A percentile compares a stretch with the other conserved stretches of the same genome.
Conservation (phyloP, 1,140 invertebrate species). For the Drosophila insularis region DNA sequence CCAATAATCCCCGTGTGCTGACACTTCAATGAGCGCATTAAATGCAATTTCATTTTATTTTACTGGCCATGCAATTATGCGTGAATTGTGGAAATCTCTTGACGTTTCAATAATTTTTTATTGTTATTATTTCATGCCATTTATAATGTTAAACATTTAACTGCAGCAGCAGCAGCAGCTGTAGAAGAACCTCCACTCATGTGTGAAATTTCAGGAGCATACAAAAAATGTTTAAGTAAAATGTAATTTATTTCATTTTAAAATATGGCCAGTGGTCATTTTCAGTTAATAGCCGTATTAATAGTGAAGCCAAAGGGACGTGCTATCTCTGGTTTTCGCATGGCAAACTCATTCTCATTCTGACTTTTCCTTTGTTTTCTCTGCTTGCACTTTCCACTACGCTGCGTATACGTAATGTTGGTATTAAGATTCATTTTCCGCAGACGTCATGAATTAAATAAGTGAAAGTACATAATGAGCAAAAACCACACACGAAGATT, state of each 20-base stretch:
- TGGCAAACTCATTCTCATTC: too few species aligned
- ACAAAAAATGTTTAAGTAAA: background rate
- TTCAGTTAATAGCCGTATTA: slow-evolving; percentile 10
- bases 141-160: slow-evolving; percentile 34
- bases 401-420: slow-evolving; percentile 40
- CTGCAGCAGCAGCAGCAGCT: background rate
- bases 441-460: slow-evolving; percentile 4
- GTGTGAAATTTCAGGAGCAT: background rate
- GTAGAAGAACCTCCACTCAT: background rate
- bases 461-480: background rate
- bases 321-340: background rate
- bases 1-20: slow-evolving; percentile 53
- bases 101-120: slow-evolving; percentile 72
- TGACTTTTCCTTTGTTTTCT: background rate
- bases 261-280: slow-evolving; percentile 9
- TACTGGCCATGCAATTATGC: slow-evolving; percentile 65
- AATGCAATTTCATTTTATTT: slow-evolving; percentile 31
- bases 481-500: background rate
- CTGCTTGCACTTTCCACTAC: slow-evolving; percentile 8
- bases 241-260: slow-evolving; percentile 9
- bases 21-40: slow-evolving; percentile 57
- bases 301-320: background rate
- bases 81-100: slow-evolving; percentile 43
- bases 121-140: slow-evolving; percentile 54
- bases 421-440: slow-evolving; percentile 2